Conservation (phyloP, 2,797 vertebrate species). For the Muscicapa comitata region DNA sequence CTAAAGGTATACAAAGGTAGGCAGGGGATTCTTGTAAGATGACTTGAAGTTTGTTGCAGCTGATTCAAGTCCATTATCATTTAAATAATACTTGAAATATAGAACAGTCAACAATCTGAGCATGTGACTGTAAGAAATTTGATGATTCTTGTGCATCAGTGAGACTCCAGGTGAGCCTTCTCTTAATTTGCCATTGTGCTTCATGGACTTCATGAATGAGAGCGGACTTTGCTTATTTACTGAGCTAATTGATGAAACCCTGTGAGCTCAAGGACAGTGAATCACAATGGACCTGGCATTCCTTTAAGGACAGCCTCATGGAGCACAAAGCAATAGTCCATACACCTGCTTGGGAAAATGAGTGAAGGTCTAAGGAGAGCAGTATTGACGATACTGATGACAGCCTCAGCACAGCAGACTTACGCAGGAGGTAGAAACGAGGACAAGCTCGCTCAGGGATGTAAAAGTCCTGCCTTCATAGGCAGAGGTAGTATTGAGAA, state of each 20-base stretch:
- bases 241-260: not conserved
- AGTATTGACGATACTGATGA: not conserved
- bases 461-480: not conserved
- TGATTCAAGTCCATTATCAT: not conserved
- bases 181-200: not conserved
- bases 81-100: not conserved
- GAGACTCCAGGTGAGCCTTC: not conserved
- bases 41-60: not conserved
- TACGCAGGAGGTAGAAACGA: not conserved
- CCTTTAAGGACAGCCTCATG: not conserved
- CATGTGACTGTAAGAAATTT: not conserved
- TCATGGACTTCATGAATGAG: not conserved
- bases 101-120: not conserved
- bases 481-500: not conserved
- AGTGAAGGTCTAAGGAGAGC: not conserved
- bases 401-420: not conserved
- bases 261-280: not conserved
- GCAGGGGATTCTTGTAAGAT: not conserved
- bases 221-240: not conserved
- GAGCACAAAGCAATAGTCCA: not conserved
- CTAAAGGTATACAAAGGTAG: not conserved
- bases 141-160: not conserved
- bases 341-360: not conserved
- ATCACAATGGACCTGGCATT: not conserved
- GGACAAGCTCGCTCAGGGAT: fast-evolving